phyloP scores from a whole-genome alignment of 2,797 vertebrate genomes.

The Clarias pachynema region DNA sequence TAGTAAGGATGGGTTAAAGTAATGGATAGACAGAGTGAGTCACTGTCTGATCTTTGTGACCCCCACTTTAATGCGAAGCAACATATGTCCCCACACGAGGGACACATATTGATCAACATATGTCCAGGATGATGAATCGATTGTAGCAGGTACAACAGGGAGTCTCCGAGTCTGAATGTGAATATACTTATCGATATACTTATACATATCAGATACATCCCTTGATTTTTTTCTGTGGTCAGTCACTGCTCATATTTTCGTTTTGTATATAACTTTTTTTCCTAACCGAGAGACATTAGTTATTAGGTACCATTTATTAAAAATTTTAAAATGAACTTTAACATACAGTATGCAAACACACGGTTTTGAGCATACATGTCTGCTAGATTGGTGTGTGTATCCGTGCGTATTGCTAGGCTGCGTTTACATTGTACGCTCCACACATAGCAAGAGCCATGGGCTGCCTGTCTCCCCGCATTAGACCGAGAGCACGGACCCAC shows the following conservation, averaged over 20 bases:
- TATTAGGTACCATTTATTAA: neutral
- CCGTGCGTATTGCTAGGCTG: neutral
- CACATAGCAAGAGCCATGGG: constrained; percentile 27
- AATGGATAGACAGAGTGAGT: constrained; percentile 20
- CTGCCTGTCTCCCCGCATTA: constrained; percentile 51
- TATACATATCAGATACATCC: neutral
- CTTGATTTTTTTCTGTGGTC: neutral
- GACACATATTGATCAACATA: constrained; percentile 32
- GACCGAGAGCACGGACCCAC: constrained; percentile 51
- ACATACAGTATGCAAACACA: neutral
- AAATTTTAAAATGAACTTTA: neutral
- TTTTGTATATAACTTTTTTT: too few relatives aligned
- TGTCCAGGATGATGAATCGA: constrained; percentile 2
- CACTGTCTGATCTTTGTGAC: constrained; percentile 40
- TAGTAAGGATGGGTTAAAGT: constrained; percentile 19
- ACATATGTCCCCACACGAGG: constrained; percentile 13
- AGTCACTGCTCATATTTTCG: neutral
- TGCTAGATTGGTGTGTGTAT: neutral
- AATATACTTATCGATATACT: neutral
- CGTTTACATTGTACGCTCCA: constrained; percentile 20
- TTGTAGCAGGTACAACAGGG: constrained; percentile 20
- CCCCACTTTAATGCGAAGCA: constrained; percentile 41
- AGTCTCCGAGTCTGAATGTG: constrained; percentile 19
- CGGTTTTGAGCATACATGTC: neutral
- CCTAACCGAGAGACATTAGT: neutral